Percentiles rank a stretch among this genome's conserved stretches.
Evolutionary conservation across 2,113 vertebrate genomes (phyloP).

Genomic region (Coptodon bakossiorum): DNA sequence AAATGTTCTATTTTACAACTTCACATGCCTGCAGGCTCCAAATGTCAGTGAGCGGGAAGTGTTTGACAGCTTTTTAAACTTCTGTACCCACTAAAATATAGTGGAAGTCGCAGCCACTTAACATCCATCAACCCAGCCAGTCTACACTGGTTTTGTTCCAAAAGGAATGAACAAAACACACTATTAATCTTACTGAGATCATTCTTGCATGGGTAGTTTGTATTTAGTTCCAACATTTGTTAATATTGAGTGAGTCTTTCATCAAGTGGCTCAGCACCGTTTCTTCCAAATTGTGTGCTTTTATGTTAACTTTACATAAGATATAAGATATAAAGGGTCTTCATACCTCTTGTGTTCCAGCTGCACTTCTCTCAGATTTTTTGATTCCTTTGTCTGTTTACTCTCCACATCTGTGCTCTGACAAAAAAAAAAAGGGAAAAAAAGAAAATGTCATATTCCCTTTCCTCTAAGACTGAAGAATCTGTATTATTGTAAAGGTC

Average conservation of each 20-base stretch:
- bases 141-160: background rate
- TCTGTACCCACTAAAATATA: background rate
- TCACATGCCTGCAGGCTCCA: background rate
- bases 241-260: background rate
- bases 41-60: background rate
- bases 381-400: constrained; percentile 61
- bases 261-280: background rate
- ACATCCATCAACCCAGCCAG: background rate
- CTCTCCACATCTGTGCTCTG: constrained; percentile 68
- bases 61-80: constrained; percentile 23
- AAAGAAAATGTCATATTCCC: background rate
- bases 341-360: constrained; percentile 72
- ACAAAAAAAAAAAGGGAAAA: background rate
- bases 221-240: background rate
- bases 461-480: background rate
- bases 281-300: background rate
- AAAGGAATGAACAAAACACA: background rate
- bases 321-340: background rate
- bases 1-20: background rate
- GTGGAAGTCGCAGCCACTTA: background rate
- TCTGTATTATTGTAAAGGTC: background rate
- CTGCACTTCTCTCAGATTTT: constrained; percentile 52
- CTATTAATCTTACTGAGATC: background rate
- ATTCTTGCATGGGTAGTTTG: background rate
- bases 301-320: background rate